A percentile compares a stretch with the other conserved stretches of the same genome.
Evolutionary conservation across 2,113 vertebrate genomes (phyloP).

Genomic region (Engraulis encrasicolus): DNA sequence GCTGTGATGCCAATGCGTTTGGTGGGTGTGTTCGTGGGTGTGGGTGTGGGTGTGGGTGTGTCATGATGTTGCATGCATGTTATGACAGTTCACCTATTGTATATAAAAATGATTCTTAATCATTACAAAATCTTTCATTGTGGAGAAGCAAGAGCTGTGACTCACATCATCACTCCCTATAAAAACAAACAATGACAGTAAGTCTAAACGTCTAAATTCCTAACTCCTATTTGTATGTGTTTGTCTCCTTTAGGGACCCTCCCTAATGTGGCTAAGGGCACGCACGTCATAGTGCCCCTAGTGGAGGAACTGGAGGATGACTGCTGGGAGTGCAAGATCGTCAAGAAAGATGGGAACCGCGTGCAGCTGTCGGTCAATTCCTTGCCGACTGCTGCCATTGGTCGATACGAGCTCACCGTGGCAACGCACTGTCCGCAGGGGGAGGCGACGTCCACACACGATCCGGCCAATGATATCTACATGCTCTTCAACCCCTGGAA

Average conservation of each 20-base stretch:
- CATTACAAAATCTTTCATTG: not conserved
- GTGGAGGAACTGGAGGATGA: constrained; percentile 73
- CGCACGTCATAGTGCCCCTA: constrained; percentile 80
- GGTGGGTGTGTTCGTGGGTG: too few species aligned
- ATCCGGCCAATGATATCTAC: constrained; percentile 72
- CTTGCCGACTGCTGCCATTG: constrained; percentile 75
- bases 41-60: not conserved
- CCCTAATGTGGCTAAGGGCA: constrained; percentile 81
- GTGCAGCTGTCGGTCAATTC: constrained; percentile 75
- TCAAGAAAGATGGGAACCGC: constrained; percentile 62
- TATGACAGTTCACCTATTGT: not conserved
- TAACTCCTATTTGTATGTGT: constrained; percentile 16
- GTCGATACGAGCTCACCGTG: constrained; percentile 81
- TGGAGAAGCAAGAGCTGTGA: too few species aligned
- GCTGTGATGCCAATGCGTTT: not conserved
- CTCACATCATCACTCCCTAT: too few species aligned
- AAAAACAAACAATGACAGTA: too few species aligned
- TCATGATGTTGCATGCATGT: not conserved
- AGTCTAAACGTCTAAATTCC: too few species aligned
- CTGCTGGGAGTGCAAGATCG: constrained; percentile 82
- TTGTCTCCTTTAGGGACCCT: constrained; percentile 68
- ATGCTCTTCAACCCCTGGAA: constrained; percentile 90
- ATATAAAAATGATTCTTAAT: not conserved
- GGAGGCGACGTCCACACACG: constrained; percentile 60
- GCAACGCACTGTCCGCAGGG: constrained; percentile 62